Conservation (phyloP, 2,888 invertebrate species). For the Cheilosia variabilis region DNA sequence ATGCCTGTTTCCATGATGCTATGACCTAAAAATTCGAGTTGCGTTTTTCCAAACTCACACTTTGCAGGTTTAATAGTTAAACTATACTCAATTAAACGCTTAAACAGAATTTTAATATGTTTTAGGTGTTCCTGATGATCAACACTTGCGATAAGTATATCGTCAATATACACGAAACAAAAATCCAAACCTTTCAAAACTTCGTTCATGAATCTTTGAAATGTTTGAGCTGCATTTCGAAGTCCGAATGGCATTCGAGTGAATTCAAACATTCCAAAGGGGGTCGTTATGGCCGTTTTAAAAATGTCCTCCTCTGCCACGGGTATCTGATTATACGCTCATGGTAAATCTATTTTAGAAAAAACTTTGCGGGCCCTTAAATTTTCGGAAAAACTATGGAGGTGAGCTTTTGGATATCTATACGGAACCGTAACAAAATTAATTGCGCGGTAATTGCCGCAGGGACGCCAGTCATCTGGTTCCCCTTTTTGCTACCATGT, state of each 20-base stretch:
- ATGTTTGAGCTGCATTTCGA: too few species aligned
- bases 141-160: background rate
- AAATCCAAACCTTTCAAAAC: too few species aligned
- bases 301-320: background rate
- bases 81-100: conserved; percentile 1
- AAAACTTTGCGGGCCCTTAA: too few species aligned
- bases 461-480: too few species aligned
- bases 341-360: background rate
- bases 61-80: conserved; percentile 25
- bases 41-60: conserved; percentile 15
- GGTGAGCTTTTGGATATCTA: too few species aligned
- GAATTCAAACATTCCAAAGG: background rate
- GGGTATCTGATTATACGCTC: background rate
- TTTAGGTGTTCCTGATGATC: background rate
- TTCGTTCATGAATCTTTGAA: too few species aligned
- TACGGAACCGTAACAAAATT: too few species aligned
- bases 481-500: background rate
- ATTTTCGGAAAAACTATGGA: too few species aligned
- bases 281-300: background rate
- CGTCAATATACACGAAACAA: too few species aligned
- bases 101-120: background rate
- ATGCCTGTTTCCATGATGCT: conserved; percentile 18
- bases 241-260: too few species aligned
- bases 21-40: conserved; percentile 19
- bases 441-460: too few species aligned